A percentile compares a stretch with the other conserved stretches of the same genome.
Conservation (phyloP, 2,113 vertebrate genomes). For the Arenaria interpres region DNA sequence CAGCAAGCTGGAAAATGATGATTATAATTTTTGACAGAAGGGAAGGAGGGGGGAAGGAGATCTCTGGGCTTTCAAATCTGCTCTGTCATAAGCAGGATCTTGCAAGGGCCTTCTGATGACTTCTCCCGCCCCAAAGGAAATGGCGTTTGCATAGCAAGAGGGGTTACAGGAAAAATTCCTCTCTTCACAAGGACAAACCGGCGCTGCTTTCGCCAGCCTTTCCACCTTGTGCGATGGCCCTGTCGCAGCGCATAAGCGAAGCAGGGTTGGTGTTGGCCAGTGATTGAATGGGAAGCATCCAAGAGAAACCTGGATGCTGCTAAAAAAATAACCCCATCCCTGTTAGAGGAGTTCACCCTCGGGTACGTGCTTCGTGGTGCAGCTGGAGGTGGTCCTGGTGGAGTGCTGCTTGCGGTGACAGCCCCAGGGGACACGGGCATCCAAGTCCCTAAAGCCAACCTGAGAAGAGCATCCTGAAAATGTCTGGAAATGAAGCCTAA, state of each 20-base stretch:
- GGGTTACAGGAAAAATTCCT: background rate
- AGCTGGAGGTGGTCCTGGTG: background rate
- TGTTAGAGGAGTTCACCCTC: fast-evolving
- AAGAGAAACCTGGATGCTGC: background rate
- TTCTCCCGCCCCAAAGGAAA: conserved; percentile 50
- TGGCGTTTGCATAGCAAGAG: conserved; percentile 33
- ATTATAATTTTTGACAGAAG: conserved; percentile 74
- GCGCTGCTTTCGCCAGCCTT: background rate
- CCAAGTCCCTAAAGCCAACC: background rate
- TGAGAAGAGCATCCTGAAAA: background rate
- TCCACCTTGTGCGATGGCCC: background rate
- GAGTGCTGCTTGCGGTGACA: fast-evolving
- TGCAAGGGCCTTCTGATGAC: conserved; percentile 20
- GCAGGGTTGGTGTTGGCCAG: fast-evolving
- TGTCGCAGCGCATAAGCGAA: background rate
- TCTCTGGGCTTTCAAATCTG: conserved; percentile 64
- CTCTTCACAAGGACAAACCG: background rate
- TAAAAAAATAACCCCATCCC: background rate
- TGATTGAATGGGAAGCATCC: background rate
- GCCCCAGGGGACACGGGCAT: fast-evolving
- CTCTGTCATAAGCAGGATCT: conserved; percentile 68
- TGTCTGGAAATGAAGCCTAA: background rate
- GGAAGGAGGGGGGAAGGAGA: conserved; percentile 49
- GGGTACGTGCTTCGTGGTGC: fast-evolving
- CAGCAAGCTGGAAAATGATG: conserved; percentile 73